Evolutionary conservation across 2,797 vertebrate genomes (phyloP).

Genomic region (Catostomus latipinnis): DNA sequence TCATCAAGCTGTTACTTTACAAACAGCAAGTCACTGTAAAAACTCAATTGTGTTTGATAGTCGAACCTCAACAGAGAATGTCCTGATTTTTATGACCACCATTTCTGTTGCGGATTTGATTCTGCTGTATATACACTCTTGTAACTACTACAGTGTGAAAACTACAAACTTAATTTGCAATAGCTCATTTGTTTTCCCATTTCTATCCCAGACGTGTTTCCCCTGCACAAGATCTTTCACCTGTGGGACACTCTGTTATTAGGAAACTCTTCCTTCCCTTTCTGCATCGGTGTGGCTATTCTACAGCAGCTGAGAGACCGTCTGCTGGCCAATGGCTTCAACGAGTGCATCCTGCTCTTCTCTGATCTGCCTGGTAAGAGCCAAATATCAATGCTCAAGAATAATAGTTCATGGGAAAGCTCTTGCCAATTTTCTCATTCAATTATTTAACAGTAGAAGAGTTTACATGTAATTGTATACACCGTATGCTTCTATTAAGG

Average conservation of each 20-base stretch:
- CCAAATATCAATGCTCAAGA: background rate
- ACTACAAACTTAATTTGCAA: background rate
- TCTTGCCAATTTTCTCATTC: too few relatives aligned
- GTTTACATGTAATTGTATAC: too few relatives aligned
- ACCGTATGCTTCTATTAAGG: too few relatives aligned
- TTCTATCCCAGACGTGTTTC: slow-evolving; percentile 83
- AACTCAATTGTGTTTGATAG: background rate
- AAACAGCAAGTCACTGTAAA: slow-evolving; percentile 17
- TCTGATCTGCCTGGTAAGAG: slow-evolving; percentile 95
- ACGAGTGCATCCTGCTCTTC: slow-evolving; percentile 98
- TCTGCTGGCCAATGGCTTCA: slow-evolving; percentile 96
- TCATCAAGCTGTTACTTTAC: slow-evolving; percentile 27
- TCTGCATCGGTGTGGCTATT: slow-evolving; percentile 98
- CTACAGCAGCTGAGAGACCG: slow-evolving; percentile 94
- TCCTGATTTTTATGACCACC: background rate
- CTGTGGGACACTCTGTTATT: slow-evolving; percentile 96
- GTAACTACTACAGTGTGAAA: background rate
- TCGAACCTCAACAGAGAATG: background rate
- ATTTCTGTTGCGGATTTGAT: background rate
- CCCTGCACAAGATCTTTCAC: slow-evolving; percentile 99
- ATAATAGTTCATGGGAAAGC: too few relatives aligned
- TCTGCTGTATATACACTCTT: background rate
- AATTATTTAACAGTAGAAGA: too few relatives aligned
- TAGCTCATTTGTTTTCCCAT: slow-evolving; percentile 22
- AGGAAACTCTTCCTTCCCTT: slow-evolving; percentile 96